Evolutionary conservation across 2,888 invertebrate species (phyloP).

Genomic region (Ceraclea dissimilis): DNA sequence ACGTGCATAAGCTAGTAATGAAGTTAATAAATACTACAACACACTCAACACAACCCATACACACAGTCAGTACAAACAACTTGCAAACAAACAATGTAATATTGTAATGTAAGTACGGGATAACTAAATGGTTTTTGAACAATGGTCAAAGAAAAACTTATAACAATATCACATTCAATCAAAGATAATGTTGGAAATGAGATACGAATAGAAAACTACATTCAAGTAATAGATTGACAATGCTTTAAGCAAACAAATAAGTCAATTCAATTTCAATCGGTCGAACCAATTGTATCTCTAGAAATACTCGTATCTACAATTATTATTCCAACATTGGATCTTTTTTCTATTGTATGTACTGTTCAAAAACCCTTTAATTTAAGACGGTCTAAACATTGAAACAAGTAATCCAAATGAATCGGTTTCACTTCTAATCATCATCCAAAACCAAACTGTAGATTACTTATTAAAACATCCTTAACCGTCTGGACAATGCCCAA

Average conservation of each 20-base stretch:
- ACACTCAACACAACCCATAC: neutral
- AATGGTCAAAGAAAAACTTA: neutral
- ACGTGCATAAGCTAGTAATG: neutral
- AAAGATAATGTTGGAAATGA: no score
- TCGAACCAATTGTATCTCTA: no score
- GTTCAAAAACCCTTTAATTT: neutral
- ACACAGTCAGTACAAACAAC: neutral
- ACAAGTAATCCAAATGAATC: neutral
- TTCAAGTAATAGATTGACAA: no score
- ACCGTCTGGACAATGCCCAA: conserved; percentile 1
- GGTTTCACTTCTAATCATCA: neutral
- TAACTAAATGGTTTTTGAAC: neutral
- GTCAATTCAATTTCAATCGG: no score
- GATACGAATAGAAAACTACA: no score
- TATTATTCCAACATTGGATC: no score
- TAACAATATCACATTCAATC: no score
- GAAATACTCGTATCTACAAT: no score
- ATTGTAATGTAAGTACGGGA: neutral
- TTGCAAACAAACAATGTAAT: neutral
- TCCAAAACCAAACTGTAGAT: neutral
- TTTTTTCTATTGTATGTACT: no score
- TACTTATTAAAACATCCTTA: neutral
- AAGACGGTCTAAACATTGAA: neutral
- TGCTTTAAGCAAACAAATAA: no score
- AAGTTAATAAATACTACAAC: neutral